These are phyloP conservation scores for Salpingus planirostris DNA, from an alignment of 2,888 invertebrate species.

Conservation along the genomic window DNA sequence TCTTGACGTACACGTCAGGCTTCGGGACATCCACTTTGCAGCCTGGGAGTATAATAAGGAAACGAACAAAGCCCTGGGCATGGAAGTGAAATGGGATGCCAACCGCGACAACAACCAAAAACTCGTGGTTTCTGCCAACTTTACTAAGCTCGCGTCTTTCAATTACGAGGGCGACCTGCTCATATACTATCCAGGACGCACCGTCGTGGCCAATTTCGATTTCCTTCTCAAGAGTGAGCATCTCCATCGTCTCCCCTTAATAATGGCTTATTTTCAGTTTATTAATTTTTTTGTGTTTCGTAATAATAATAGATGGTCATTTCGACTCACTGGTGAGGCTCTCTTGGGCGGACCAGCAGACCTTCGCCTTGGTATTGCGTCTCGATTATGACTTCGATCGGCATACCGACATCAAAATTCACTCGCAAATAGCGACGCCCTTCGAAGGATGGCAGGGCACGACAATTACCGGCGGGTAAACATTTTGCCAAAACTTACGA, in stretches of 20 bases:
- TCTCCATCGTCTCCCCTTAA: not conserved
- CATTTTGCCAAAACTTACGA: conserved; percentile 3
- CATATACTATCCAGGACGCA: conserved; percentile 67
- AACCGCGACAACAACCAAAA: conserved; percentile 74
- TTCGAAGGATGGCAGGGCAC: conserved; percentile 51
- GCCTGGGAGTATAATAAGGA: conserved; percentile 53
- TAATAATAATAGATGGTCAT: conserved; percentile 30
- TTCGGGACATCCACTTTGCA: conserved; percentile 65
- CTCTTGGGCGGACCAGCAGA: conserved; percentile 62
- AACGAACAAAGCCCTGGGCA: conserved; percentile 55
- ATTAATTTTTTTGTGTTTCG: not conserved
- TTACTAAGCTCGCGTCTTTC: conserved; percentile 51
- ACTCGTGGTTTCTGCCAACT: conserved; percentile 52
- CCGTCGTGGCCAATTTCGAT: conserved; percentile 59
- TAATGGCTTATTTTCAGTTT: not conserved
- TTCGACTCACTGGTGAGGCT: conserved; percentile 48
- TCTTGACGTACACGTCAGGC: conserved; percentile 44
- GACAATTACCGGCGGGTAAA: conserved; percentile 45
- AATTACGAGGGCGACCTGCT: conserved; percentile 56
- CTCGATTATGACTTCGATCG: conserved; percentile 48
- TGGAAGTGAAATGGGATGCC: conserved; percentile 78
- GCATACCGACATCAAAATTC: conserved; percentile 42
- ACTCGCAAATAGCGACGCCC: conserved; percentile 46
- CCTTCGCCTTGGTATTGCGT: conserved; percentile 52
- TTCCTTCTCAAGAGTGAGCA: conserved; percentile 47